These are phyloP conservation scores for Rallus limicola DNA, from an alignment of 2,113 vertebrate genomes.

Conservation along the genomic window DNA sequence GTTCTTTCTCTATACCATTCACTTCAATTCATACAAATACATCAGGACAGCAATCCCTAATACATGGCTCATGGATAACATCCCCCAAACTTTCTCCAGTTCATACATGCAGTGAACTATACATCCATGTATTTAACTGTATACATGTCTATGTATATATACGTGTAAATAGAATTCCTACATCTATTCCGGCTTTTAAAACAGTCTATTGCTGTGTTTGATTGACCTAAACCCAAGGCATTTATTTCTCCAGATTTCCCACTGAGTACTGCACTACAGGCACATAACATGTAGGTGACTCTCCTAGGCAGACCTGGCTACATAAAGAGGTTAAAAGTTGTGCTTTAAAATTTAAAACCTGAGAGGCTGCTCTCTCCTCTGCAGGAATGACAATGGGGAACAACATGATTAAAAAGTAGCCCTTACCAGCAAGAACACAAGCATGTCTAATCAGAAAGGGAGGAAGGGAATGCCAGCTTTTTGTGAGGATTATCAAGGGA, in stretches of 20 bases:
- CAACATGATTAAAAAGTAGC: neutral
- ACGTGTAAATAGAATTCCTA: neutral
- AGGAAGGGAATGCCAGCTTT: neutral
- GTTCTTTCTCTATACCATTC: neutral
- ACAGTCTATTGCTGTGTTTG: neutral
- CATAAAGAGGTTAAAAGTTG: neutral
- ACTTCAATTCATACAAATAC: neutral
- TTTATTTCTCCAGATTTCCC: neutral
- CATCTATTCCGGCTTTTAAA: neutral
- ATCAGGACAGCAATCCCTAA: neutral
- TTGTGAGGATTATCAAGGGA: neutral
- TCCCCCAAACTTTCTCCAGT: neutral
- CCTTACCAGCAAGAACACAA: neutral
- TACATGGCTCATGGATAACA: neutral
- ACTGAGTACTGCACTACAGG: neutral
- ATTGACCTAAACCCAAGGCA: neutral
- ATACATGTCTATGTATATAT: neutral
- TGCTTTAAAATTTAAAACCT: neutral
- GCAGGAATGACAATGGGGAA: neutral
- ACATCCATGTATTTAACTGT: neutral
- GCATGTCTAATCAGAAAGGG: neutral
- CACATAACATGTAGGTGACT: neutral
- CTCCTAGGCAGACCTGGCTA: neutral
- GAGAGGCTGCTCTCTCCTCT: neutral
- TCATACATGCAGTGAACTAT: neutral